Percentiles rank a stretch among this genome's conserved stretches.
phyloP scores from a whole-genome alignment of 2,797 vertebrate genomes.

The Melanogrammus aeglefinus region DNA sequence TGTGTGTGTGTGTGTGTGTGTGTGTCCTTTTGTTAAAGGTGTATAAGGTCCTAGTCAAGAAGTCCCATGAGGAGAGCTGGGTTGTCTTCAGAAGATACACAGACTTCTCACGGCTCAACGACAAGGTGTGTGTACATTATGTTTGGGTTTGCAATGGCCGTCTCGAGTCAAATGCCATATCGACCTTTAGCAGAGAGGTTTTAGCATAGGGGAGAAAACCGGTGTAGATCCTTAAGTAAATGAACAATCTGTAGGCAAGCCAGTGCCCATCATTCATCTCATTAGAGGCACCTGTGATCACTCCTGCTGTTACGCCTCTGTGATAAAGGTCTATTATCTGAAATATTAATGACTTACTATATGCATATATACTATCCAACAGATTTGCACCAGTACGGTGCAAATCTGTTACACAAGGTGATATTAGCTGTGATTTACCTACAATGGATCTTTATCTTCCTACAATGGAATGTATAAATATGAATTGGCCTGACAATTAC shows the following conservation, averaged over 20 bases:
- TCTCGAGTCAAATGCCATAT: neutral
- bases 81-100: conserved; percentile 73
- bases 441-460: too few relatives aligned
- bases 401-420: too few relatives aligned
- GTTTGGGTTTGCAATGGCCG: neutral
- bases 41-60: conserved; percentile 73
- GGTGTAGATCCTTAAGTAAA: neutral
- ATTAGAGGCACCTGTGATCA: too few relatives aligned
- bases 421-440: too few relatives aligned
- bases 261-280: neutral
- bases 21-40: conserved; percentile 56
- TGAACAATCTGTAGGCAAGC: too few relatives aligned
- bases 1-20: too few relatives aligned
- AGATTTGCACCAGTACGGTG: neutral
- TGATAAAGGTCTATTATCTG: neutral
- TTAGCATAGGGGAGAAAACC: neutral
- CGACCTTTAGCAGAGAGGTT: neutral
- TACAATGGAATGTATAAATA: too few relatives aligned
- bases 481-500: too few relatives aligned
- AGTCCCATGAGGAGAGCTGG: conserved; percentile 69
- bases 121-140: conserved; percentile 62
- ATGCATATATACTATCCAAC: neutral
- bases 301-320: neutral
- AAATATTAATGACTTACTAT: too few relatives aligned
- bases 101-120: conserved; percentile 73